Evolutionary conservation across 1,140 invertebrate species (phyloP).

Genomic region (Drosophila repleta): DNA sequence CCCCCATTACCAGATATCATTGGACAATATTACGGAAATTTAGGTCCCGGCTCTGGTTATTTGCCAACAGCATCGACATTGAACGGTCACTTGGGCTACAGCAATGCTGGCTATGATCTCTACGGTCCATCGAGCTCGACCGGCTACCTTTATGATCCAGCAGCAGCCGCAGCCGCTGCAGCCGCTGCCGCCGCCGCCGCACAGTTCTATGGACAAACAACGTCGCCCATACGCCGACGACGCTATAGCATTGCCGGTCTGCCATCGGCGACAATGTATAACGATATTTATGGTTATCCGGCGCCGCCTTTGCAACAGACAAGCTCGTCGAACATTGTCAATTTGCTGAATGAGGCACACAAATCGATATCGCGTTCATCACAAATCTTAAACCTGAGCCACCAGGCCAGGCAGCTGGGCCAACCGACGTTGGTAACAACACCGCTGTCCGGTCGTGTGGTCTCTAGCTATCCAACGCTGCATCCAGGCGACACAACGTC

Average conservation of each 20-base stretch:
- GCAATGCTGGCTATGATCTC: conserved; percentile 56
- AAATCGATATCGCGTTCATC: conserved; percentile 83
- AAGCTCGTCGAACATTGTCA: conserved; percentile 80
- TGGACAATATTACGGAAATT: conserved; percentile 73
- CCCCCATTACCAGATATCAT: conserved; percentile 83
- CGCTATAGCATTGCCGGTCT: conserved; percentile 83
- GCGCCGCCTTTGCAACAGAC: conserved; percentile 76
- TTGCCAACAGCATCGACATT: conserved; percentile 19
- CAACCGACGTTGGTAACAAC: conserved; percentile 53
- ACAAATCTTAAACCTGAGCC: conserved; percentile 78
- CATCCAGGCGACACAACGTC: conserved; percentile 77
- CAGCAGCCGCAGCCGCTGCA: conserved; percentile 49
- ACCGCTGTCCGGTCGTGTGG: conserved; percentile 66
- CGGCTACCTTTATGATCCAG: conserved; percentile 49
- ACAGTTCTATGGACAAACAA: conserved; percentile 57
- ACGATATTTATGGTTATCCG: conserved; percentile 77
- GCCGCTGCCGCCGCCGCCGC: conserved; percentile 56
- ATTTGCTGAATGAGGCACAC: conserved; percentile 82
- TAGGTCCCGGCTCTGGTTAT: neutral
- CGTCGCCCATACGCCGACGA: conserved; percentile 75
- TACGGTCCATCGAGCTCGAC: conserved; percentile 62
- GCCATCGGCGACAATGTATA: conserved; percentile 82
- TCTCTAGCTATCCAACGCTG: conserved; percentile 80
- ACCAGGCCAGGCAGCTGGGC: conserved; percentile 75
- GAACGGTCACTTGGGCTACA: conserved; percentile 44